These are phyloP conservation scores for Platichthys flesus DNA, from an alignment of 2,113 vertebrate genomes.

Conservation along the genomic window DNA sequence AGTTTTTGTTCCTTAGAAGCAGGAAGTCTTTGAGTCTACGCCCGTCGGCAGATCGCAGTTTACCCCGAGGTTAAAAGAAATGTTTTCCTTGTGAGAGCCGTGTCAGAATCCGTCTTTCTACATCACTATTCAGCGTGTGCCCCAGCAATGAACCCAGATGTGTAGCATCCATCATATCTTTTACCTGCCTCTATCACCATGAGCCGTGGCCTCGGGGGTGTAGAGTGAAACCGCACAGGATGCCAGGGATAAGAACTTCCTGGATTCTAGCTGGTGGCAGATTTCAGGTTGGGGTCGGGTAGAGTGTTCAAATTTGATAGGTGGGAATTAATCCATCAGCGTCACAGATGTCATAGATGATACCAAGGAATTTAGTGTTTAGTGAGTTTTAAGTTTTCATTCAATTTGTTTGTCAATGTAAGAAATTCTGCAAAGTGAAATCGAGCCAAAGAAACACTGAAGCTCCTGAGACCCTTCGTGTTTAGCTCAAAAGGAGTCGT, in stretches of 20 bases:
- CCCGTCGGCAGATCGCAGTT: background rate
- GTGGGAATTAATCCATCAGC: no score
- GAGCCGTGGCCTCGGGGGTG: slow-evolving; percentile 43
- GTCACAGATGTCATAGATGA: no score
- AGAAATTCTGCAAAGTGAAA: no score
- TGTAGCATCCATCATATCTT: slow-evolving; percentile 60
- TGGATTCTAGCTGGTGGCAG: slow-evolving; percentile 9
- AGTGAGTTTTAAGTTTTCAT: no score
- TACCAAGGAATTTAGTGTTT: no score
- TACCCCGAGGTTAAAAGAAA: slow-evolving; percentile 9
- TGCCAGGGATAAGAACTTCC: slow-evolving; percentile 31
- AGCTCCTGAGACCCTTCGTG: no score
- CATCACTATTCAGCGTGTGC: slow-evolving; percentile 45
- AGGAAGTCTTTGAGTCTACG: background rate
- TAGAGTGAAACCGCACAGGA: slow-evolving; percentile 36
- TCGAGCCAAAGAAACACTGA: no score
- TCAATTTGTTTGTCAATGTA: no score
- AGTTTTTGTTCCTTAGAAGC: no score
- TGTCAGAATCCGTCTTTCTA: slow-evolving; percentile 25
- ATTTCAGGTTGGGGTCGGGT: background rate
- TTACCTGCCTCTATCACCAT: slow-evolving; percentile 51
- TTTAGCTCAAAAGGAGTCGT: no score
- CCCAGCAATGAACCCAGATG: slow-evolving; percentile 50
- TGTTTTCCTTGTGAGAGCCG: slow-evolving; percentile 26
- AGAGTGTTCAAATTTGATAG: slow-evolving; percentile 14